These are phyloP conservation scores for Phalanger gymnotis DNA, from an alignment of 2,797 vertebrate genomes.

Conservation along the genomic window DNA sequence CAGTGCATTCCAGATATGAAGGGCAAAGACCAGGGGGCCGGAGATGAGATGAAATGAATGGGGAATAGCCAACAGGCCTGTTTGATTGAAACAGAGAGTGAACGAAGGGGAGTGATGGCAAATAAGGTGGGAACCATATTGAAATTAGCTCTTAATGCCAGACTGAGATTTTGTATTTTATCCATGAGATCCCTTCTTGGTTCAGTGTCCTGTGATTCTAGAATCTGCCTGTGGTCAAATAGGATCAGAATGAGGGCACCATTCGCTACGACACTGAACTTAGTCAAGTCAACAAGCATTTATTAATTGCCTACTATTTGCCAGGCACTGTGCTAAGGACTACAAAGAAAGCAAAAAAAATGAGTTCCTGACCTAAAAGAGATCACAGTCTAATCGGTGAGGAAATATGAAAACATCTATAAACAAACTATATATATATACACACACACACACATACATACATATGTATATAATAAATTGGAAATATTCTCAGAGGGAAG, in stretches of 20 bases:
- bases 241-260: neutral
- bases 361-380: no score
- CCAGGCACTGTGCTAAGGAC: neutral
- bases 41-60: no score
- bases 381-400: no score
- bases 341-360: neutral
- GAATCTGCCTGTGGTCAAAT: neutral
- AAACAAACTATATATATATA: no score
- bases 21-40: no score
- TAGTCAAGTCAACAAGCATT: neutral
- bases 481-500: neutral
- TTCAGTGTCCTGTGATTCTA: neutral
- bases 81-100: no score
- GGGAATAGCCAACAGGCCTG: no score
- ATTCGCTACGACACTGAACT: neutral
- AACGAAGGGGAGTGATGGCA: no score
- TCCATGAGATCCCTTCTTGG: neutral
- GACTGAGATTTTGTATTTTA: neutral
- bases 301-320: neutral
- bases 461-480: no score
- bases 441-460: no score
- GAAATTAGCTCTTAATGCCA: neutral
- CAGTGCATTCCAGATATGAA: no score
- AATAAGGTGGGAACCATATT: neutral
- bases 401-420: no score